Conservation (phyloP, 2,888 invertebrate species). For the Eupithecia inturbata region DNA sequence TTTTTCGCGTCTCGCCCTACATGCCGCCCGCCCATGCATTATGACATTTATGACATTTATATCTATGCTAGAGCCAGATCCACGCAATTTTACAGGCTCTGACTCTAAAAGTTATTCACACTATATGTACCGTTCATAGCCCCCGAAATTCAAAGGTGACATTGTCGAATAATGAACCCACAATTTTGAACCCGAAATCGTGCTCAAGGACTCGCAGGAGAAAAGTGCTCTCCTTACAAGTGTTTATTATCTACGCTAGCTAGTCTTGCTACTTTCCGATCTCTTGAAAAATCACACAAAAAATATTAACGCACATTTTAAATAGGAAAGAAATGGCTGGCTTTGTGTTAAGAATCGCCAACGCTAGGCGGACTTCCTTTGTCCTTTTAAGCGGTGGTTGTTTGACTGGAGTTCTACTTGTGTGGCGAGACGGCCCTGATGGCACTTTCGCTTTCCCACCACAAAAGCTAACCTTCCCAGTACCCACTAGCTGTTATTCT, state of each 20-base stretch:
- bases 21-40: conserved; percentile 72
- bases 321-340: conserved; percentile 28
- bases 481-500: background rate
- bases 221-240: conserved; percentile 38
- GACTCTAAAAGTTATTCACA: conserved; percentile 19
- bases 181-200: conserved; percentile 48
- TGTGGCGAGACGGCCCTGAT: conserved; percentile 48
- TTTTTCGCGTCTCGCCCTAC: conserved; percentile 80
- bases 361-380: conserved; percentile 56
- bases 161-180: conserved; percentile 39
- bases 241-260: conserved; percentile 39
- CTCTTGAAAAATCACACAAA: background rate
- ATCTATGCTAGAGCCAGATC: conserved; percentile 15
- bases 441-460: conserved; percentile 75
- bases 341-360: conserved; percentile 39
- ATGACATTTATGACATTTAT: conserved; percentile 45
- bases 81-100: conserved; percentile 20
- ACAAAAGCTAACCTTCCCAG: conserved; percentile 34
- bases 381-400: conserved; percentile 57
- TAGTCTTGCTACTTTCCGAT: conserved; percentile 23
- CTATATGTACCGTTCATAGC: conserved; percentile 26
- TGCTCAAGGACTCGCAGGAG: conserved; percentile 53
- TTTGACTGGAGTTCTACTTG: conserved; percentile 46
- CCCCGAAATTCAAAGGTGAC: conserved; percentile 30
- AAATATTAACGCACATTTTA: conserved; percentile 16